Conservation (phyloP, 2,888 invertebrate species). For the Erebia ligea region DNA sequence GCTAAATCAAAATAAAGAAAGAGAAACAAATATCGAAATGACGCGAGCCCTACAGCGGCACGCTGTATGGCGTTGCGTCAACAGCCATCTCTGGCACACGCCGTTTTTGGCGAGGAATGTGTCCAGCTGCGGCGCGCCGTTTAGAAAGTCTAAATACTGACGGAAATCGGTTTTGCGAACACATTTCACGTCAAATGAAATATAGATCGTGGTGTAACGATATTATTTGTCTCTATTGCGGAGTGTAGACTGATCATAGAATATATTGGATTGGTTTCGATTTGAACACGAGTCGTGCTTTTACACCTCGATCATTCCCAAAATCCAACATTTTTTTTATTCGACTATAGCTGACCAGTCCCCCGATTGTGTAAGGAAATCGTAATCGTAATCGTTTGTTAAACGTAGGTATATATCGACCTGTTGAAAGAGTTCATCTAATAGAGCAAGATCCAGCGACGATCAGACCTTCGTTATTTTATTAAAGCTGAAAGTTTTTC, state of each 20-base stretch:
- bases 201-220: slow-evolving; percentile 25
- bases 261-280: too few relatives aligned
- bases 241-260: background rate
- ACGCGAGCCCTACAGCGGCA: slow-evolving; percentile 35
- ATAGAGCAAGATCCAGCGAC: too few relatives aligned
- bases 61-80: slow-evolving; percentile 63
- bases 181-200: slow-evolving; percentile 31
- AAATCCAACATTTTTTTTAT: too few relatives aligned
- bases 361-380: too few relatives aligned
- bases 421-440: too few relatives aligned
- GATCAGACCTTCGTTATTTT: too few relatives aligned
- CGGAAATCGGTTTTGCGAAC: slow-evolving; percentile 37
- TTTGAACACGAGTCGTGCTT: too few relatives aligned
- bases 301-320: too few relatives aligned
- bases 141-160: slow-evolving; percentile 48
- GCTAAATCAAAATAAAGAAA: background rate
- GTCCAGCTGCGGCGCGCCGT: slow-evolving; percentile 41
- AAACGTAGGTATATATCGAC: too few relatives aligned
- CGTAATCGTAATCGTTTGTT: too few relatives aligned
- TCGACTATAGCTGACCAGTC: too few relatives aligned
- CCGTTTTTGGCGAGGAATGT: slow-evolving; percentile 67
- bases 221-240: slow-evolving; percentile 14
- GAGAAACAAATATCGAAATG: slow-evolving; percentile 5
- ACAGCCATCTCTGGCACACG: slow-evolving; percentile 53
- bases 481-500: too few relatives aligned